Evolutionary conservation across 2,888 invertebrate species (phyloP).

Genomic region (Torymus texanus): DNA sequence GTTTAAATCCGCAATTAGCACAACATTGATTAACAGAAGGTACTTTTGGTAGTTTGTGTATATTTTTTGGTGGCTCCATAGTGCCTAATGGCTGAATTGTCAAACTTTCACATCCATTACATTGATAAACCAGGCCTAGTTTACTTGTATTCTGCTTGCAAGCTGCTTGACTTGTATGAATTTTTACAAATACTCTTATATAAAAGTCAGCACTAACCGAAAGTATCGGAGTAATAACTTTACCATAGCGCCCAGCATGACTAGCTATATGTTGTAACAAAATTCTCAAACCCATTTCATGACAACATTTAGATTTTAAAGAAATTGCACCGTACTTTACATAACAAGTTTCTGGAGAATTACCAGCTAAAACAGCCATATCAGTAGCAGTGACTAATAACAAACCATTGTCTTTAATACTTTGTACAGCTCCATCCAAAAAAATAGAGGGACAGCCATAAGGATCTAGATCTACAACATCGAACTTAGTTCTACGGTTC

Average conservation of each 20-base stretch:
- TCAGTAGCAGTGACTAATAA: slow-evolving; percentile 98
- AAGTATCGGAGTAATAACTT: slow-evolving; percentile 93
- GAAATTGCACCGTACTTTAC: slow-evolving; percentile 95
- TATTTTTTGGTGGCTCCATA: slow-evolving; percentile 77
- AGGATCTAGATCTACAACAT: slow-evolving; percentile 96
- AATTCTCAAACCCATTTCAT: slow-evolving; percentile 98
- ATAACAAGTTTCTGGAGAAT: slow-evolving; percentile 94
- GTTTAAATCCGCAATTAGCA: slow-evolving; percentile 84
- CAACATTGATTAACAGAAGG: slow-evolving; percentile 83
- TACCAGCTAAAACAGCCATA: slow-evolving; percentile 96
- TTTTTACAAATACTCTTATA: slow-evolving; percentile 92
- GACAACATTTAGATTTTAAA: slow-evolving; percentile 89
- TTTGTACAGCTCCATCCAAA: slow-evolving; percentile 91
- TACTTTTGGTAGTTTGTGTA: slow-evolving; percentile 81
- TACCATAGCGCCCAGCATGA: slow-evolving; percentile 94
- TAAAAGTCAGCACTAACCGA: slow-evolving; percentile 98
- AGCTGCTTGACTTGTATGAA: slow-evolving; percentile 86
- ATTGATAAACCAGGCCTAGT: slow-evolving; percentile 91
- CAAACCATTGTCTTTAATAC: slow-evolving; percentile 88
- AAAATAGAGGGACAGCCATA: slow-evolving; percentile 97
- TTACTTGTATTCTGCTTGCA: slow-evolving; percentile 93
- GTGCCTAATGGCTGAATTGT: slow-evolving; percentile 86
- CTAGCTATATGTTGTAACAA: slow-evolving; percentile 92
- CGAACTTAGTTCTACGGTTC: slow-evolving; percentile 84
- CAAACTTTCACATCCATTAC: slow-evolving; percentile 91